Percentiles rank a stretch among this genome's conserved stretches.
These are phyloP conservation scores for Drosophila insularis DNA, from an alignment of 1,140 invertebrate species.

Conservation along the genomic window DNA sequence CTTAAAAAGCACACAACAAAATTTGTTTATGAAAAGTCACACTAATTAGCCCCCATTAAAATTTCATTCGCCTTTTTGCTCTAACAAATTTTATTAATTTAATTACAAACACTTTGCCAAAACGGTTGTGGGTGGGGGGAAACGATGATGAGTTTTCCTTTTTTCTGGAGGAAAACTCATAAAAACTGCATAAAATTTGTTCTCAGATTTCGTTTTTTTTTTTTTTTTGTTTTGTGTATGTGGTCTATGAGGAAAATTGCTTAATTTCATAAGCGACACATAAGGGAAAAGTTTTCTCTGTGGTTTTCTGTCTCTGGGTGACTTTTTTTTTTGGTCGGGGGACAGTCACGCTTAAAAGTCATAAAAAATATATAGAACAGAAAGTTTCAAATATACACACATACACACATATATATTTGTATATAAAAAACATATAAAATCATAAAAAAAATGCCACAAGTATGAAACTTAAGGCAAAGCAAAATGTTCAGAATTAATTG, in stretches of 20 bases:
- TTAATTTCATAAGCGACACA: constrained; percentile 76
- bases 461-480: constrained; percentile 60
- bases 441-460: constrained; percentile 1
- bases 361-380: constrained; percentile 61
- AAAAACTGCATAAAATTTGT: constrained; percentile 74
- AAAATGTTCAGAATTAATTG: constrained; percentile 67
- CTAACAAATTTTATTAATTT: constrained; percentile 67
- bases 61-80: constrained; percentile 45
- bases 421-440: constrained; percentile 12
- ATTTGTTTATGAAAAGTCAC: constrained; percentile 27
- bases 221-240: constrained; percentile 22
- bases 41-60: constrained; percentile 58
- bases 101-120: constrained; percentile 66
- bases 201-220: constrained; percentile 22
- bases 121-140: not conserved
- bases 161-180: constrained; percentile 41
- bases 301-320: constrained; percentile 8
- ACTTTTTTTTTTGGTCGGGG: not conserved
- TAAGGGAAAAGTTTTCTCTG: constrained; percentile 70
- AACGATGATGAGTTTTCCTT: not conserved
- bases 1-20: constrained; percentile 13
- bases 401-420: not conserved
- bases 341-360: constrained; percentile 69
- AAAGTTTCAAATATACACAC: constrained; percentile 46
- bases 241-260: constrained; percentile 62